Base-by-base conservation (phyloP, 2,888 invertebrate species). In the Ornithoptera priamus region DNA sequence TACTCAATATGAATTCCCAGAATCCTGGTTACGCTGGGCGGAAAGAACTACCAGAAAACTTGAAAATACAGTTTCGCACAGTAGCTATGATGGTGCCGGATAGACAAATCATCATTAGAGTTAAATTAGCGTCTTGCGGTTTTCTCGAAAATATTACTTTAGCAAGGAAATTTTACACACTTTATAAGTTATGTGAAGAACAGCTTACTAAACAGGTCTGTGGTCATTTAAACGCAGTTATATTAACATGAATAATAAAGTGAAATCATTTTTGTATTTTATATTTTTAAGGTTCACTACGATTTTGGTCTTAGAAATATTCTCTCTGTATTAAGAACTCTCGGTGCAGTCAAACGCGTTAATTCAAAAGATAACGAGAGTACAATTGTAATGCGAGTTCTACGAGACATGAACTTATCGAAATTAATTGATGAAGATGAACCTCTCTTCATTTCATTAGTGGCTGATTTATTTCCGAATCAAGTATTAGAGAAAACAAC, bases 11-110 rank as follows among this genome's bases (percentile, higher is more conserved):
- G 12, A 62, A 30, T 2, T 70, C 12, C 30, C 82, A 98, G 98
- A 99, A 99, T 93, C 99, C 99, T 20, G 99, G 99, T 0, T 99
- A 99, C 83, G 99, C 99, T 42, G 99, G 99, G 0, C 95, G 99
- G 69, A 99, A 99, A 81, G 99, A 99, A 85, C 87, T 99, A 63
- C 99, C 99, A 0, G 99, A 99, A 90, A 99, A 99, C 90, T 93
- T 99, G 75, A 99, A 99, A 93, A 98, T 99, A 78, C 99, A 99
- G 88, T 99, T 99, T 88, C 95, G 99, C 68, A 98, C 98, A 0
- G 99, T 99, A 0, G 98, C 99, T 59, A 99, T 99, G 99, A 99
- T 99, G 99, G 99, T 99, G 20, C 99, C 99, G 0, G 99, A 99
- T 86, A 93, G 99, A 71, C 99, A 98, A 89, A 99, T 99, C 80